These are phyloP conservation scores for Antigone vipio DNA, from an alignment of 2,113 vertebrate species.

Conservation along the genomic window DNA sequence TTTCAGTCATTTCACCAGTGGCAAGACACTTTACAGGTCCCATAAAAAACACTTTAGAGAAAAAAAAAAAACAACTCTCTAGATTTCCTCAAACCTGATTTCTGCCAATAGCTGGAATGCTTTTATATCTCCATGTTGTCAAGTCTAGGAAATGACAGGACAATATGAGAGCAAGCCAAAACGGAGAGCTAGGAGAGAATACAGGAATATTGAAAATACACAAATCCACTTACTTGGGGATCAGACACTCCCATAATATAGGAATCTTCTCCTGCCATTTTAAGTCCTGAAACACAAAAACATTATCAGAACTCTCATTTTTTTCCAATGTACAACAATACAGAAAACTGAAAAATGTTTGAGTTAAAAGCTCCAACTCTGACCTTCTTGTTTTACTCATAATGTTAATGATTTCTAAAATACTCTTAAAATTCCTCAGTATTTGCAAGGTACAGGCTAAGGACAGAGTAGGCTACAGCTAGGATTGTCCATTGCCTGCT, in stretches of 20 bases:
- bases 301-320: neutral
- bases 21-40: neutral
- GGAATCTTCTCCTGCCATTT: slow-evolving; percentile 75
- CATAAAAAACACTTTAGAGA: neutral
- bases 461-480: neutral
- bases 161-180: neutral
- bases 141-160: neutral
- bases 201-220: neutral
- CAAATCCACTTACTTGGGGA: slow-evolving; percentile 69
- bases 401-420: neutral
- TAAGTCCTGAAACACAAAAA: slow-evolving; percentile 64
- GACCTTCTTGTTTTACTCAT: neutral
- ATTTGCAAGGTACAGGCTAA: neutral
- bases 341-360: neutral
- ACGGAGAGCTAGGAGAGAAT: neutral
- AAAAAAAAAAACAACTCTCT: neutral
- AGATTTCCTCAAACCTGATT: neutral
- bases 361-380: neutral
- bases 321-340: neutral
- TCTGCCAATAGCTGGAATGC: neutral
- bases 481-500: neutral
- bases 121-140: neutral
- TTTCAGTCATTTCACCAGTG: neutral
- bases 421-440: neutral
- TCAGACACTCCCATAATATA: slow-evolving; percentile 71